Evolutionary conservation across 1,140 invertebrate genomes (phyloP).

Genomic region (Drosophila parvula): DNA sequence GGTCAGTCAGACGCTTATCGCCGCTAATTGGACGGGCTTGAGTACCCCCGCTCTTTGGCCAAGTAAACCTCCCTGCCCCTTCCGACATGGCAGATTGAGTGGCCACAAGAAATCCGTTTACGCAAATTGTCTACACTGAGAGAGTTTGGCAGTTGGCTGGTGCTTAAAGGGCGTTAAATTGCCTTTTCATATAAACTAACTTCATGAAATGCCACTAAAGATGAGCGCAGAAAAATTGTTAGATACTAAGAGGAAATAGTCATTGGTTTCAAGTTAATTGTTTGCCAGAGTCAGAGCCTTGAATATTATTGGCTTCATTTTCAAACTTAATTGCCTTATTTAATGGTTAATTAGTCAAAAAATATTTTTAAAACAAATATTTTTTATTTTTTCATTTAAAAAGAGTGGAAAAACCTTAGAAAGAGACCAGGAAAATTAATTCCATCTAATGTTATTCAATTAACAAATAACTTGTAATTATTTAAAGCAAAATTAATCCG

Average conservation of each 20-base stretch:
- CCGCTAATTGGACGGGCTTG: slow-evolving; percentile 39
- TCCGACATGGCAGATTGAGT: slow-evolving; percentile 3
- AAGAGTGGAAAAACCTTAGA: background rate
- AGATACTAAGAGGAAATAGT: background rate
- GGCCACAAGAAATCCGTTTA: slow-evolving; percentile 9
- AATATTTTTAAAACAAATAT: background rate
- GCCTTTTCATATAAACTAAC: background rate
- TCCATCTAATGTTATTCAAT: no score
- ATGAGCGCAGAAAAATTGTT: background rate
- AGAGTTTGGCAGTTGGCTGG: background rate
- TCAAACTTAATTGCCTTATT: background rate
- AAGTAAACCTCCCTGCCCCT: background rate
- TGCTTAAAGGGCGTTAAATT: background rate
- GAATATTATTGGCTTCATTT: background rate
- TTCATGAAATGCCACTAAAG: background rate
- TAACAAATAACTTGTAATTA: no score
- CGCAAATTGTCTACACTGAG: slow-evolving; percentile 11
- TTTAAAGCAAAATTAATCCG: no score
- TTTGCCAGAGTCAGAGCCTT: background rate
- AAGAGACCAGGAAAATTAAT: background rate
- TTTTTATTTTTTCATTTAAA: background rate
- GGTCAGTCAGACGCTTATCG: slow-evolving; percentile 14
- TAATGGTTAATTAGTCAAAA: background rate
- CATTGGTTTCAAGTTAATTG: no score
- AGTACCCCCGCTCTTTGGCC: background rate